Evolutionary conservation across 2,888 invertebrate genomes (phyloP), one percentile per base, ranked within the genome.

Genomic region (Drosophila setosimentum): DNA sequence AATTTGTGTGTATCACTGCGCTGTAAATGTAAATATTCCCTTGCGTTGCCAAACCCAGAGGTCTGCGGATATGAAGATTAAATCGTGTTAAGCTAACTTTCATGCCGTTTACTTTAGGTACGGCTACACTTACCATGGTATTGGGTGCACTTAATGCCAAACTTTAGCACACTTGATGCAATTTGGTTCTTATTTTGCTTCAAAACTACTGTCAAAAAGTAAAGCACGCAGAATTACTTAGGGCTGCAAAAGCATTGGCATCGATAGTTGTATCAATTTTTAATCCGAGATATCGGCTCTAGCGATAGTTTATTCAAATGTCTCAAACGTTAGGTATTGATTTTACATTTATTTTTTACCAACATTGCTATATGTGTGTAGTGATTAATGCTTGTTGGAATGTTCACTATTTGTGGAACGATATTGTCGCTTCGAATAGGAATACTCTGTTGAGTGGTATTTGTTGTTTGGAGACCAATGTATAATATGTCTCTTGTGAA

Each of bases 21-120:
- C 33, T 59, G 37, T 5, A 61, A 50, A 48, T 76, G 59, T 42
- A 77, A 72, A 58, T 68, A 80, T 35, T 78, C 68, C 73, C 49
- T 68, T 51, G 30, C 33, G 35, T 48, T 48, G 33, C 35, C 27
- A 29, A 40, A 35, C 32, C 54, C 64, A 42, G 64, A 55, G 59
- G 65, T 68, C 77, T 80, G 32, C 13, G 24, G 13, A 48, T 27
- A 24, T 49, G 2, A 18, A 21, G 10, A n/a, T 45, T 29, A 32
- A 37, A 24, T 16, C n/a, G 3, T 37, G 6, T 59, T 50, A 45
- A 5, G 21, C 27, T 7, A 24, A 21, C 1, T 5, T 60, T 48
- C n/a, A 18, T 27, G 2, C 8, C 7, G 3, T 27, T 24, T 2
- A 1, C 3, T 5, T n/a, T 10, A 11, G 13, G 1, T n/a, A 13